Base-by-base conservation (phyloP, 2,888 invertebrate genomes). In the Phoenoteleia sp. region DNA sequence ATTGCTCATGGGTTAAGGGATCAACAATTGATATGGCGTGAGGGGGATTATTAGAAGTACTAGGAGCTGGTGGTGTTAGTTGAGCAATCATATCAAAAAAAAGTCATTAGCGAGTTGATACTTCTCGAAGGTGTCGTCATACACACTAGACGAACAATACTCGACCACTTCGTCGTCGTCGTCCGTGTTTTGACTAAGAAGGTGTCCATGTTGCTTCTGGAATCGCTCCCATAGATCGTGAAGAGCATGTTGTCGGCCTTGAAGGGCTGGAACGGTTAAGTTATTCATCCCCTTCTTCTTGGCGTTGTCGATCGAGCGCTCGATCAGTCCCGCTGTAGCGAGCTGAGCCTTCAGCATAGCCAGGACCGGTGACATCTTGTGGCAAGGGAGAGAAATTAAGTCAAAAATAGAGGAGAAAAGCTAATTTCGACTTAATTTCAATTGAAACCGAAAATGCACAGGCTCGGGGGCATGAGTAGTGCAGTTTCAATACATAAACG, bases 1-100 rank as follows among this genome's bases (percentile, higher is more conserved):
- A 33, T 33, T 33, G 33, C 33, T 33, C 33, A 33, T 2, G 2
- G 11, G 5, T 9, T 9, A 33, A 2, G 11, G 5, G 2, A 9
- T 9, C 33, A 9, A 33, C 5, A 2, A 2, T 33, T 33, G 5
- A 4, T 33, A n/a, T n/a, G n/a, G n/a, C n/a, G n/a, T n/a, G n/a
- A n/a, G n/a, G n/a, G n/a, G n/a, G n/a, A n/a, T n/a, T n/a, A n/a
- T n/a, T n/a, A n/a, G 33, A 4, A 4, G 2, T 9, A 33, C 11
- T 11, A 33, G 11, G 2, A 33, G 5, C 33, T 33, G 33, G 5
- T 2, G 47, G 6, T 17, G 6, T 19, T 1, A 21, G 5, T 27
- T 58, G 58, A 19, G 21, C 58, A 21, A 58, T 58, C 21, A 36
- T 36, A n/a, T 58, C 36, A 21, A 13, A 33, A 36, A 36, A 58